Percentiles rank a stretch among this genome's conserved stretches.
These are phyloP conservation scores for Periphyllus acericola DNA, from an alignment of 2,888 invertebrate genomes.

Conservation along the genomic window DNA sequence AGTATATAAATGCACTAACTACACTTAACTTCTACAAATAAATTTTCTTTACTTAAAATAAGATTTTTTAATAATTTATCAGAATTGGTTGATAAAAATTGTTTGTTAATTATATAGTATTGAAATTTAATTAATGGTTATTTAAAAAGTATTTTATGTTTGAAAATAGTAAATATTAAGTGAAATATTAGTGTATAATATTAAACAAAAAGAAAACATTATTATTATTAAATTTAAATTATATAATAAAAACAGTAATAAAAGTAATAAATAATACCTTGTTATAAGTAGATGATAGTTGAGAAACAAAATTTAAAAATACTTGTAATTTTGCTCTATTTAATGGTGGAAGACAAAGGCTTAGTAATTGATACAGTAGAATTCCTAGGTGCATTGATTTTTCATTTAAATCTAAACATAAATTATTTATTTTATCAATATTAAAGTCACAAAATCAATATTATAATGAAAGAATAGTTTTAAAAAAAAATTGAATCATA, in stretches of 20 bases:
- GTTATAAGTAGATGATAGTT: conserved; percentile 13
- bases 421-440: background rate
- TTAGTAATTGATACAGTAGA: conserved; percentile 42
- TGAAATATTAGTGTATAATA: too few species aligned
- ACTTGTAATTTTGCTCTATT: conserved; percentile 49
- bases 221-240: background rate
- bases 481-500: background rate
- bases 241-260: background rate
- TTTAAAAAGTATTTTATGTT: too few species aligned
- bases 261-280: conserved; percentile 49
- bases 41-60: too few species aligned
- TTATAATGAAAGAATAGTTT: background rate
- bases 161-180: too few species aligned
- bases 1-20: too few species aligned
- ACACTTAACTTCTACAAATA: too few species aligned
- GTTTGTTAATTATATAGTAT: too few species aligned
- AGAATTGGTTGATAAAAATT: too few species aligned
- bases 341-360: conserved; percentile 55
- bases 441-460: background rate
- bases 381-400: conserved; percentile 51
- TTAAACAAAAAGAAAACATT: too few species aligned
- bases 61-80: too few species aligned
- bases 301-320: conserved; percentile 48
- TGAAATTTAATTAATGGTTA: too few species aligned
- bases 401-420: conserved; percentile 51